A percentile compares a stretch with the other conserved stretches of the same genome.
Conservation (phyloP, 23 tunicate species). For the Trididemnum clinides region DNA sequence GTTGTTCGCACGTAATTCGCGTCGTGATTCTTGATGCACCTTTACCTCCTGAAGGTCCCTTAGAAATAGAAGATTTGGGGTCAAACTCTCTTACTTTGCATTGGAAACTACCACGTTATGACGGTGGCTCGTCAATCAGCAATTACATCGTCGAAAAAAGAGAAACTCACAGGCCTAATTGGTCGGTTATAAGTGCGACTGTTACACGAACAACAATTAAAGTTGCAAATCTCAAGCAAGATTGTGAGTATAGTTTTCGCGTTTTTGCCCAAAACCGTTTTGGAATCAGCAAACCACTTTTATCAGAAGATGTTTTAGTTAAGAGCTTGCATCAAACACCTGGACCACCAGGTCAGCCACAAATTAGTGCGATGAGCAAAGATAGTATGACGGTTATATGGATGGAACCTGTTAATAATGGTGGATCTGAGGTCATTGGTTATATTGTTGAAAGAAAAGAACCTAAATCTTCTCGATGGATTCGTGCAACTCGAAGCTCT, state of each 20-base stretch:
- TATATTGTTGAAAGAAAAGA: constrained; percentile 89
- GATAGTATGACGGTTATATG: constrained; percentile 82
- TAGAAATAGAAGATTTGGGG: constrained; percentile 55
- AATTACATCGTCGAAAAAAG: constrained; percentile 97
- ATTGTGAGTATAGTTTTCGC: constrained; percentile 85
- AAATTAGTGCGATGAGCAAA: constrained; percentile 64
- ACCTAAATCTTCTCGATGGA: constrained; percentile 90
- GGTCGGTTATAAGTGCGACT: constrained; percentile 74
- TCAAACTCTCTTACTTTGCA: constrained; percentile 55
- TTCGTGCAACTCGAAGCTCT: constrained; percentile 73
- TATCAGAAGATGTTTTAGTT: constrained; percentile 64
- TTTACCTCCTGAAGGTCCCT: constrained; percentile 76
- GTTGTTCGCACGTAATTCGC: constrained; percentile 58
- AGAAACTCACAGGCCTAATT: constrained; percentile 80
- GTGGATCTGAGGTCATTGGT: constrained; percentile 84
- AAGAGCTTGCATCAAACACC: constrained; percentile 60
- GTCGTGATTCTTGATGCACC: constrained; percentile 91
- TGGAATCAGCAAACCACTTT: constrained; percentile 82
- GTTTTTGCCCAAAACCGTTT: constrained; percentile 89
- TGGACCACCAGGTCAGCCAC: constrained; percentile 69
- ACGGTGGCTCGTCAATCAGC: constrained; percentile 92
- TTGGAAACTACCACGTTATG: constrained; percentile 89
- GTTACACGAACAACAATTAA: constrained; percentile 85
- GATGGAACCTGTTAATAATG: constrained; percentile 90
- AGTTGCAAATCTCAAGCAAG: constrained; percentile 70